Base-by-base conservation (phyloP, 2,113 vertebrate genomes). In the Pterocles orientalis region DNA sequence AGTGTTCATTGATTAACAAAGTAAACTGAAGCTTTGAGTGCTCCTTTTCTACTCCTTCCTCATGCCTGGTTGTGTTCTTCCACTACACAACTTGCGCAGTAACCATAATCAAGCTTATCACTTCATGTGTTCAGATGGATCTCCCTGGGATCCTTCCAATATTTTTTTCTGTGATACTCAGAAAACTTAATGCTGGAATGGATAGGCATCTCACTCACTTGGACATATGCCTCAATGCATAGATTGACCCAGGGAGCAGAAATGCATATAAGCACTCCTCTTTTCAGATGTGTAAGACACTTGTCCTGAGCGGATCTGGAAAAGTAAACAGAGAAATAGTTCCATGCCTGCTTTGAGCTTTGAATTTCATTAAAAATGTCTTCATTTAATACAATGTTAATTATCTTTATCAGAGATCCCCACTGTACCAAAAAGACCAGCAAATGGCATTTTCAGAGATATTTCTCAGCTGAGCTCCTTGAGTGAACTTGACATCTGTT, bases 251-350 rank as follows among this genome's bases (percentile, higher is more conserved):
- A 19, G 53, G n/a, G 36, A 80, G 12, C 18, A 75, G 53, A 80
- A 77, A 62, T 23, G 8, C 6, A 2, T 62, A 20, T 7, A 33
- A 43, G 33, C 9, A 4, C 1, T 0, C 23, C 36, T 7, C 15
- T 21, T 83, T 50, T 85, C 18, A 12, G 9, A 14, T 36, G 20
- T 61, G 11, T 61, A 29, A 75, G 47, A 31, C 18, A 31, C 11
- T 60, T 72, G 11, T 21, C 11, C 13, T 86, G 34, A 31, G 23
- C 8, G 6, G 3, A 51, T 54, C 25, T 47, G 34, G 33, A 45
- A 72, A 50, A 80, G 14, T 19, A 77, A 56, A 29, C 8, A 33
- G 26, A 75, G 20, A 65, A 24, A 53, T 13, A 45, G 9, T 20
- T 45, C 31, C 4, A 10, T 36, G 4, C 68, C 34, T 90, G 4